Evolutionary conservation across 2,888 invertebrate species (phyloP).

Genomic region (Choreutis nemorana): DNA sequence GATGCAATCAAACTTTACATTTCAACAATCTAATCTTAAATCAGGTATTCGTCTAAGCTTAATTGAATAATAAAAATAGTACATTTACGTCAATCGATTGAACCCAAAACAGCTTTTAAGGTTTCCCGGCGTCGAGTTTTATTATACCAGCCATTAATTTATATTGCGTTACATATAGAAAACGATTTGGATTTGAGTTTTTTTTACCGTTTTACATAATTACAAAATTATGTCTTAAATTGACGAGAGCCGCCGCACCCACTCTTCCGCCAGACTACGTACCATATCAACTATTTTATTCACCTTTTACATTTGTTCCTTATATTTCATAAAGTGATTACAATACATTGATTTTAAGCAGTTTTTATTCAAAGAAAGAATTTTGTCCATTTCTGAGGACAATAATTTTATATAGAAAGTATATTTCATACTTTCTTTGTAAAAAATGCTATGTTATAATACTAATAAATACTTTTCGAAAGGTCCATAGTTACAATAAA

Average conservation of each 20-base stretch:
- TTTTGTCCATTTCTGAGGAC: too few relatives aligned
- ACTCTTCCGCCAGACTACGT: constrained; percentile 34
- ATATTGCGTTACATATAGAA: constrained; percentile 57
- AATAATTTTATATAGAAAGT: too few relatives aligned
- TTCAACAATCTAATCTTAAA: constrained; percentile 11
- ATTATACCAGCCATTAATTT: constrained; percentile 52
- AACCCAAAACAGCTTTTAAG: constrained; percentile 36
- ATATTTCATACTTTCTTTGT: too few relatives aligned
- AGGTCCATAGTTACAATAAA: too few relatives aligned
- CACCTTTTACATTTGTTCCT: too few relatives aligned
- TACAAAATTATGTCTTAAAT: constrained; percentile 57
- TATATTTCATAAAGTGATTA: too few relatives aligned
- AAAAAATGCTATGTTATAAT: too few relatives aligned
- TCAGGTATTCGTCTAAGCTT: constrained; percentile 21
- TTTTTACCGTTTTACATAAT: constrained; percentile 61
- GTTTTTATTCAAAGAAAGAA: too few relatives aligned
- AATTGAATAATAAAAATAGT: constrained; percentile 44
- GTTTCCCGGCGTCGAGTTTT: constrained; percentile 46
- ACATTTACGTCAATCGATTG: constrained; percentile 44
- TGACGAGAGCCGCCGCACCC: constrained; percentile 45
- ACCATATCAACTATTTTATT: too few relatives aligned
- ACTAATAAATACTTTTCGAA: too few relatives aligned
- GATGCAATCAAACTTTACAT: constrained; percentile 7
- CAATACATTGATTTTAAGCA: too few relatives aligned
- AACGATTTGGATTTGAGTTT: constrained; percentile 45